Percentiles rank a stretch among this genome's conserved stretches.
Evolutionary conservation across 2,797 vertebrate genomes (phyloP).

Genomic region (Botia kubotai): DNA sequence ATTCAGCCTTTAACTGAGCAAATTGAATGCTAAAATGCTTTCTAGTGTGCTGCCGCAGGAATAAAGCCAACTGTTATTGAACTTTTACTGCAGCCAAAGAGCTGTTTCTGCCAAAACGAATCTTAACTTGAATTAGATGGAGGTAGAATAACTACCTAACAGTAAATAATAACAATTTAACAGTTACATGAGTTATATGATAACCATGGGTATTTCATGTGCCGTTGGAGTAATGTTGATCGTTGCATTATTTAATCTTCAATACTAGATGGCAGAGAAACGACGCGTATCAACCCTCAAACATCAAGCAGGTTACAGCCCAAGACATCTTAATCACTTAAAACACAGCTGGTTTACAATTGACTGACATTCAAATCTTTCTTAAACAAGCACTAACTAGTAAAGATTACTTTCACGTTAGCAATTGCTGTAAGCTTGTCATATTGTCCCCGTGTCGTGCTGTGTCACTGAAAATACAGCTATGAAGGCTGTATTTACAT

Average conservation of each 20-base stretch:
- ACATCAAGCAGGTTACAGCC: background rate
- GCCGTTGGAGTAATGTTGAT: background rate
- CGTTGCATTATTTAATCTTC: background rate
- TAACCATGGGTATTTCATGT: background rate
- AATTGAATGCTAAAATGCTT: too few species aligned
- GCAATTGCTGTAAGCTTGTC: background rate
- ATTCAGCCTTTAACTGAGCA: background rate
- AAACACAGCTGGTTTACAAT: background rate
- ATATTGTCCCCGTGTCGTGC: background rate
- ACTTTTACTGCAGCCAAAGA: background rate
- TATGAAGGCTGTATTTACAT: background rate
- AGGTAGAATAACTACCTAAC: too few species aligned
- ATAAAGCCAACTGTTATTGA: conserved; percentile 34
- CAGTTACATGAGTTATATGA: background rate
- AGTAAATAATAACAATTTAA: too few species aligned
- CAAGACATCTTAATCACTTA: background rate
- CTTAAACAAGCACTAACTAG: conserved; percentile 7
- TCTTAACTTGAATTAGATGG: background rate
- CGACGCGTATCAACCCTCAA: background rate
- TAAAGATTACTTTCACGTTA: background rate
- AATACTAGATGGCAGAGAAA: conserved; percentile 68
- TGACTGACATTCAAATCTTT: background rate
- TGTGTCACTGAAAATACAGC: background rate
- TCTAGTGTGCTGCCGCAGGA: conserved; percentile 31
- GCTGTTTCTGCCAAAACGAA: conserved; percentile 12